Conservation (phyloP, 2,113 vertebrate species). For the Chloebia gouldiae region DNA sequence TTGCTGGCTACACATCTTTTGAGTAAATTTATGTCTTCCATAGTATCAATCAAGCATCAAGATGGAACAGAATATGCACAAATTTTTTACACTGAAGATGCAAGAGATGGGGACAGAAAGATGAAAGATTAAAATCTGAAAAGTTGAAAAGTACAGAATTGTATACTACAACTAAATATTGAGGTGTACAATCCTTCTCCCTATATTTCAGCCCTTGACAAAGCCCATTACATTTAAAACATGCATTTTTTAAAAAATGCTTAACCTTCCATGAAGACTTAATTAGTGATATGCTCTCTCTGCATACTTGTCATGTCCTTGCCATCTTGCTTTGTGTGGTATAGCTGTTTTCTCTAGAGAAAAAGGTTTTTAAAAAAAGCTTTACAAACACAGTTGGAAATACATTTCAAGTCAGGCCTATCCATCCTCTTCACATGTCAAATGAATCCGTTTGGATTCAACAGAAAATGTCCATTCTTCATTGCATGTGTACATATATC, state of each 20-base stretch:
- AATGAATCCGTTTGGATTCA: not conserved
- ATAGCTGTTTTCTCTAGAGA: not conserved
- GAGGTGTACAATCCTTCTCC: not conserved
- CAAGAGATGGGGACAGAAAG: not conserved
- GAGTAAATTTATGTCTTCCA: not conserved
- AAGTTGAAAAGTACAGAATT: not conserved
- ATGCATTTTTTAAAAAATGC: not conserved
- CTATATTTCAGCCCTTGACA: not conserved
- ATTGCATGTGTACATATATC: not conserved
- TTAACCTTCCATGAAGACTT: not conserved
- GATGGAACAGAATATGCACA: not conserved
- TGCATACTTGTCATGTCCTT: not conserved
- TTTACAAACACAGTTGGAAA: not conserved
- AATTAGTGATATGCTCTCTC: not conserved
- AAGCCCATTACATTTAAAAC: not conserved
- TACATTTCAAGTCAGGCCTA: not conserved
- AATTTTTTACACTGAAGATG: not conserved
- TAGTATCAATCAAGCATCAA: not conserved
- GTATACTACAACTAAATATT: not conserved
- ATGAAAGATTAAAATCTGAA: not conserved
- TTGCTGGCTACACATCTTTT: not conserved
- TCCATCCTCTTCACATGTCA: not conserved
- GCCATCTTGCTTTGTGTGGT: not conserved
- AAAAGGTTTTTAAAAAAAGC: not conserved
- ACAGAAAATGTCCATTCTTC: not conserved